Percentiles rank a stretch among this genome's conserved stretches.
Evolutionary conservation across 2,888 invertebrate species (phyloP).

Genomic region (Cephalotes varians): DNA sequence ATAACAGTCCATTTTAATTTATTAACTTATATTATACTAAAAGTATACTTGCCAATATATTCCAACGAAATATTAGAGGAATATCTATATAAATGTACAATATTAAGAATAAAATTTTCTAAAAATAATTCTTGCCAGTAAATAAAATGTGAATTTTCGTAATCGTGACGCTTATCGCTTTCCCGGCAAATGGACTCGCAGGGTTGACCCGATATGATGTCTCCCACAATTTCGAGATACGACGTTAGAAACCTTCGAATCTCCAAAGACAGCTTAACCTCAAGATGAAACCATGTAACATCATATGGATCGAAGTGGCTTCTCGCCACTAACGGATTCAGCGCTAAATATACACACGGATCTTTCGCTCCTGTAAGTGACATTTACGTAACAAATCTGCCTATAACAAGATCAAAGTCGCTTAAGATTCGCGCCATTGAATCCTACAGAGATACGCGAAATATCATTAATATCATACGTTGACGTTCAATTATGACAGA

Average conservation of each 20-base stretch:
- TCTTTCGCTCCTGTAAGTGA: conserved; percentile 35
- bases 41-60: background rate
- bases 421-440: conserved; percentile 13
- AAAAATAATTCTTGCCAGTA: background rate
- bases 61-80: background rate
- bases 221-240: conserved; percentile 13
- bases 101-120: conserved; percentile 13
- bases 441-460: background rate
- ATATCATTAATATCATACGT: conserved; percentile 12
- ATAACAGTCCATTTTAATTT: too few species aligned
- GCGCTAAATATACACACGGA: conserved; percentile 57
- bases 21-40: too few species aligned
- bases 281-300: conserved; percentile 71
- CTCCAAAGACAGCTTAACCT: conserved; percentile 44
- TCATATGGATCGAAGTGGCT: conserved; percentile 68
- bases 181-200: background rate
- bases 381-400: conserved; percentile 42
- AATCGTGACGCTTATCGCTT: conserved; percentile 9
- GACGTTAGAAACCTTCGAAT: conserved; percentile 35
- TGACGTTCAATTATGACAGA: background rate
- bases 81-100: background rate
- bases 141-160: background rate
- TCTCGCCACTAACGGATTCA: conserved; percentile 68
- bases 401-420: conserved; percentile 38
- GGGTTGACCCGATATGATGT: background rate